These are phyloP conservation scores for Sceloporus tristichus DNA, from an alignment of 2,113 vertebrate species.

Conservation along the genomic window DNA sequence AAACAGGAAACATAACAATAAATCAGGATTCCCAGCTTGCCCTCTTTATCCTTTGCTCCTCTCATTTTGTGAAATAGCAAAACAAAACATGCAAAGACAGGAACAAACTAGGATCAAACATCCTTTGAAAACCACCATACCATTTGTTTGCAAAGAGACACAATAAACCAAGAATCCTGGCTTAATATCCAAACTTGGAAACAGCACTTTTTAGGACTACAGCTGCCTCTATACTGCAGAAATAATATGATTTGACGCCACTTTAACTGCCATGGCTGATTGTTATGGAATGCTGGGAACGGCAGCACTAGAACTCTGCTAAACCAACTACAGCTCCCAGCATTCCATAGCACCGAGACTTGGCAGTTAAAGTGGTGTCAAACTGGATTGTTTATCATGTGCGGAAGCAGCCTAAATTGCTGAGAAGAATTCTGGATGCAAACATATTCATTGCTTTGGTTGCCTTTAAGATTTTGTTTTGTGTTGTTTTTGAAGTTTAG, in stretches of 20 bases:
- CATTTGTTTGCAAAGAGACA: neutral
- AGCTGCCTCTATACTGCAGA: too few species aligned
- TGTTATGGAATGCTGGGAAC: too few species aligned
- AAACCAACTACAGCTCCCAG: too few species aligned
- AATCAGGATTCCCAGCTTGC: neutral
- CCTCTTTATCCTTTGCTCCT: neutral
- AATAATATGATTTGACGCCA: too few species aligned
- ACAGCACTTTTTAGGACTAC: too few species aligned
- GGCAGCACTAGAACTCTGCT: too few species aligned
- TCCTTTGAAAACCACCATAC: neutral
- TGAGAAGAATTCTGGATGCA: neutral
- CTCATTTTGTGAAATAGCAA: neutral
- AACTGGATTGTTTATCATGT: too few species aligned
- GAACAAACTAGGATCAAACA: neutral
- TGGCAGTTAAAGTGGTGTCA: neutral
- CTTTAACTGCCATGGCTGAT: too few species aligned
- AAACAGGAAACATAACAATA: neutral
- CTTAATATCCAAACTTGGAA: neutral
- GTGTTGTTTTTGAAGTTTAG: neutral
- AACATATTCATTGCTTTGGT: neutral
- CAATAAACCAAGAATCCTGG: neutral
- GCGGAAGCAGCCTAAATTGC: too few species aligned
- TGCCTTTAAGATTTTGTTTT: neutral
- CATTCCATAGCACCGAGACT: too few species aligned
- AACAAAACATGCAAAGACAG: neutral